Evolutionary conservation across 1,140 invertebrate species (phyloP), one percentile per base, ranked within the genome.

Genomic region (Hylyphantes graminicola): DNA sequence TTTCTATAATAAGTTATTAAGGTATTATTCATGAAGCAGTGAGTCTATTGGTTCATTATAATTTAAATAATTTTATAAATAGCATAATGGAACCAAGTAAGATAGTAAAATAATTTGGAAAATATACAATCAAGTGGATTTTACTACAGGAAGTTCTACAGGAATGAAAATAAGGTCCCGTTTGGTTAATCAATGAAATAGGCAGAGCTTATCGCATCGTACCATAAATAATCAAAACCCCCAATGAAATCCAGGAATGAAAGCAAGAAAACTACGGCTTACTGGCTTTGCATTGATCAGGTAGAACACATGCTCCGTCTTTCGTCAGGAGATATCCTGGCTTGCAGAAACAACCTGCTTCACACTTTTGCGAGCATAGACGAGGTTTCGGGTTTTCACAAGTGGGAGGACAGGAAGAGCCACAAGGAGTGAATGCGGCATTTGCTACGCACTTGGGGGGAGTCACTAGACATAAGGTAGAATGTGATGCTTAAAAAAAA

Each of bases 351-450:
- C 72, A 74, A 1, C 53, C 72, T 15, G 17, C n/a, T 12, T 13
- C 51, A 50, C 72, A 74, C 17, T 57, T 74, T 2, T 74, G 53
- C 57, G 55, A 21, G 19, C 72, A 74, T 2, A 13, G 3, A 13
- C 13, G 21, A 11, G 72, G 72, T 6, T 15, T 11, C 3, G 35
- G 53, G 15, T 59, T 48, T 15, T 74, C 72, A n/a, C 72, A 74
- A 4, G 72, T 74, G 10, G 72, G 72, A 51, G 72, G 72, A 57
- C 72, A 74, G 9, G 72, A 55, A 11, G 72, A 57, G 35, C 72
- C 72, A 48, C 72, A 74, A n/a, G 48, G 21, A 8, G 57, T 74
- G 54, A 74, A 74, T 15, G 57, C 51, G 19, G 53, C 72, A 7
- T 74, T 59, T 59, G 55, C 54, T 2, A 55, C 53, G 51, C 72